Evolutionary conservation across 2,113 vertebrate genomes (phyloP).

Genomic region (Nansenia antarctica): DNA sequence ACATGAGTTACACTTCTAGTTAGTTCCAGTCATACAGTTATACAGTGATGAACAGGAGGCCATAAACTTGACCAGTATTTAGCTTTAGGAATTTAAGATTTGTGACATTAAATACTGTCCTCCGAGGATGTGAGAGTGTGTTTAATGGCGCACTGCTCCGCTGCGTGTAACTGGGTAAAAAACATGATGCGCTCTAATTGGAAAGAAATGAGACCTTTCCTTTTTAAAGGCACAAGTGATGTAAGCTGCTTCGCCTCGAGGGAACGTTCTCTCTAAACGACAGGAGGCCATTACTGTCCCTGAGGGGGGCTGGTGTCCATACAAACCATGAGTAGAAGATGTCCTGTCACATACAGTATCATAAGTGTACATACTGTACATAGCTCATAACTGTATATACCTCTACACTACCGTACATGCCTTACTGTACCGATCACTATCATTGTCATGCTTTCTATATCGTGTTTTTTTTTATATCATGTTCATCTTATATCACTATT

Average conservation of each 20-base stretch:
- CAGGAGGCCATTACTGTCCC: background rate
- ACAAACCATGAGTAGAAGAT: no score
- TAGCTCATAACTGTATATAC: no score
- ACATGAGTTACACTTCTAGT: no score
- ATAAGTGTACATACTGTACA: no score
- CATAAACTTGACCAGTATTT: background rate
- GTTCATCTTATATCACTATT: no score
- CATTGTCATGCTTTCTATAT: no score
- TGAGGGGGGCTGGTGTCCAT: background rate
- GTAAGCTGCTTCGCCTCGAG: background rate
- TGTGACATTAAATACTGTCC: background rate
- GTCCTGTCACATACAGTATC: no score
- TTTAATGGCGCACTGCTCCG: background rate
- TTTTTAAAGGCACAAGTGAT: background rate
- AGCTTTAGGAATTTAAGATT: background rate
- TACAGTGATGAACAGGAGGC: background rate
- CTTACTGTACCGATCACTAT: no score
- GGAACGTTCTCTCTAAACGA: background rate
- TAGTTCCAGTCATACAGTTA: no score
- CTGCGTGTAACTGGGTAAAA: background rate
- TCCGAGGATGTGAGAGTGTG: background rate
- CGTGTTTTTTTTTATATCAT: no score
- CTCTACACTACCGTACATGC: no score
- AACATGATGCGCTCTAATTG: background rate
- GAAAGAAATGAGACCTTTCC: background rate